phyloP scores from a whole-genome alignment of 2,113 vertebrate species.

The Reinhardtius hippoglossoides region DNA sequence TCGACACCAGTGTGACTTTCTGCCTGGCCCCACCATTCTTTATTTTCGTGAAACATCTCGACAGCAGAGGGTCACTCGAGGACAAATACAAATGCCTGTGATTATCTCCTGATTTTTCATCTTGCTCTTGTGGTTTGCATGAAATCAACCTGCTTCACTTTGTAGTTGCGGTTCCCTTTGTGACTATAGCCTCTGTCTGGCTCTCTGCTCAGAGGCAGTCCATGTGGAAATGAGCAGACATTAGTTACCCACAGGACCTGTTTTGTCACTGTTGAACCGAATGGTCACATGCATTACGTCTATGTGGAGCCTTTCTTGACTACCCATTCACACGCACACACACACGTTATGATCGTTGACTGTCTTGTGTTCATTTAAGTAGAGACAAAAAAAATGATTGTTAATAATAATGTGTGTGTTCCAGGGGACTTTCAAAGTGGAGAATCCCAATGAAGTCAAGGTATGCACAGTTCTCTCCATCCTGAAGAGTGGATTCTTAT shows the following conservation, averaged over 20 bases:
- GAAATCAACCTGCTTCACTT: too few relatives aligned
- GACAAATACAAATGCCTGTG: too few relatives aligned
- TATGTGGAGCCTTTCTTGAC: too few relatives aligned
- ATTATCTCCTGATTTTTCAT: too few relatives aligned
- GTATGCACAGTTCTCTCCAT: constrained; percentile 7
- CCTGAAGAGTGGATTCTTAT: too few relatives aligned
- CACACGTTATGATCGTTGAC: neutral
- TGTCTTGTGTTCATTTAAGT: too few relatives aligned
- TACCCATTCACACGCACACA: neutral
- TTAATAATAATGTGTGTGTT: constrained; percentile 47
- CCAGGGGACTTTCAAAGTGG: constrained; percentile 93
- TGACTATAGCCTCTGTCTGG: too few relatives aligned
- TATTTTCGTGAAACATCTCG: too few relatives aligned
- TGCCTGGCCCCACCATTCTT: neutral
- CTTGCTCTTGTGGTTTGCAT: too few relatives aligned
- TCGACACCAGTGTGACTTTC: neutral
- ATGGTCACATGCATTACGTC: too few relatives aligned
- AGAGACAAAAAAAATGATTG: neutral
- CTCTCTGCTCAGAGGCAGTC: neutral
- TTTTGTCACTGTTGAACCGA: neutral
- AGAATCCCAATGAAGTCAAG: constrained; percentile 89
- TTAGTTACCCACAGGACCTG: neutral
- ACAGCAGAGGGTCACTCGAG: too few relatives aligned
- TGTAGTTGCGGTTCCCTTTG: too few relatives aligned
- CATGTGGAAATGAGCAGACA: constrained; percentile 3